Base-by-base conservation (phyloP, 2,888 invertebrate genomes). In the Tetragonula carbonaria region DNA sequence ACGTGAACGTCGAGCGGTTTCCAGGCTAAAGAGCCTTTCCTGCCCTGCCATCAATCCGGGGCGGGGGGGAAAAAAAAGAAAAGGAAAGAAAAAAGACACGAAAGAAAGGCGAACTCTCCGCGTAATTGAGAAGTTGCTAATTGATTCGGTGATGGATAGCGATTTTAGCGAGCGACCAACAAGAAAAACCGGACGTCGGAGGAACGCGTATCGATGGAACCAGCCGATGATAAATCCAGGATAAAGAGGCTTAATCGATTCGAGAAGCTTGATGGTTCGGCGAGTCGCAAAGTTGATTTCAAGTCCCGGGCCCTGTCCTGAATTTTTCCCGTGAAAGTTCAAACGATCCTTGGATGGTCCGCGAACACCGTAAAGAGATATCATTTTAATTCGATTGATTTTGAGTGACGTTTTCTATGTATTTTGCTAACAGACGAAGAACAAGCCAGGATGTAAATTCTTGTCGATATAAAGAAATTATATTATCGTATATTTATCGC, bases 91-190 rank as follows among this genome's bases (percentile, higher is more conserved):
- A 21, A 55, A 21, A 21, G 6, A 21, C 6, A 18, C 21, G 21
- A n/a, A n/a, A 59, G 18, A 33, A 65, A 28, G 11, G 33, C 28
- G 33, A 59, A 8, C 62, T 23, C 62, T 78, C 38, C 76, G 13
- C 74, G 74, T 88, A 90, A 90, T 90, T 88, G 84, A 87, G 85
- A 86, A 87, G 83, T 87, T 82, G 81, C 85, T 89, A 90, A 89
- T 89, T 89, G 89, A 90, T 88, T 90, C 84, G 79, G 72, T 85
- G 88, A 89, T 89, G 88, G 87, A 88, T 90, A 87, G 88, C 76
- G 88, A 89, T 86, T 86, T 81, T 68, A 63, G 74, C 72, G 51
- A 71, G 59, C 62, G 76, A 62, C 59, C 53, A 63, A 76, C 72
- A 65, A 71, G 79, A 78, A 78, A 67, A 70, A 74, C 68, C 63